Base-by-base conservation (phyloP, 2,113 vertebrate genomes). In the Dipodomys stephensi region DNA sequence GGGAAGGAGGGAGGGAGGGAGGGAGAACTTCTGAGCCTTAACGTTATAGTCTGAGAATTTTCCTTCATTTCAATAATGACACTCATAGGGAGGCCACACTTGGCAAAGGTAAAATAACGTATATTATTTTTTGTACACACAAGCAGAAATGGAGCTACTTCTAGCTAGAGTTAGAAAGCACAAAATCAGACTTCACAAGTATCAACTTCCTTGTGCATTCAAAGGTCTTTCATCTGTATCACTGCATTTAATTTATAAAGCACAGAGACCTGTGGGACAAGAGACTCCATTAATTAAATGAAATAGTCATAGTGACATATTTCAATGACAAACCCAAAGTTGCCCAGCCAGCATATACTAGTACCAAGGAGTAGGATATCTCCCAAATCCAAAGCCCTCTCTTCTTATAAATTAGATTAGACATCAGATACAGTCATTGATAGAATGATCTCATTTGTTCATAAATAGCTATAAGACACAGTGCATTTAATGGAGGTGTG, bases 21-120 rank as follows among this genome's bases (percentile, higher is more conserved):
- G n/a, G 19, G 18, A 62, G 67, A 18, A 35, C 39, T 92, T 95
- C 69, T n/a, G 57, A 57, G 64, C 20, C 86, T 83, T 65, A 77
- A 77, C 73, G 81, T 86, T 86, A 72, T 19, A 77, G 73, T 81
- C 80, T 73, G 20, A 87, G 84, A 78, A 46, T 79, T 87, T 85
- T 65, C 60, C 68, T 81, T 92, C 57, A 81, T 94, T 57, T 95
- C 39, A 67, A 81, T 89, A 94, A 92, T 92, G 57, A 96, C 86
- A 71, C n/a, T 39, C 53, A 79, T 83, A 92, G 83, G 74, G 79
- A 85, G n/a, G 28, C 71, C 18, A 86, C 76, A n/a, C 35, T 72
- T 49, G 60, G 28, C 10, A 84, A 93, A 88, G 78, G 67, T 93
- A 93, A 90, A 93, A 85, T 77, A 94, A 95, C 44, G 57, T 4